Evolutionary conservation across 2,888 invertebrate species (phyloP).

Genomic region (Dryocosmus kuriphilus): DNA sequence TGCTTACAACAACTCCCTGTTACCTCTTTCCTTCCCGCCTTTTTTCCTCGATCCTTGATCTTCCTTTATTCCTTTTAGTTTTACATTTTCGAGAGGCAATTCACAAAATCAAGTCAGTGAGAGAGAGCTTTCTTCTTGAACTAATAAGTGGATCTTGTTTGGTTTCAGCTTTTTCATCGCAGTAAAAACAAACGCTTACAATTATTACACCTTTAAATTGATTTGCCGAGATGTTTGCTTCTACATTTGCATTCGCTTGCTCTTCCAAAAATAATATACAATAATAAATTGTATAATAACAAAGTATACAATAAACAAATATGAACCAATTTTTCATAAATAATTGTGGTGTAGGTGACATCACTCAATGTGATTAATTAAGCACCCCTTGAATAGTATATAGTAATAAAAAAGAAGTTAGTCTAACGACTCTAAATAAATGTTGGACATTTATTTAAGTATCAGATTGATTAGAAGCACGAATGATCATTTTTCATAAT

Average conservation of each 20-base stretch:
- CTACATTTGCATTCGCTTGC: too few species aligned
- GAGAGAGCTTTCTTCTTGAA: neutral
- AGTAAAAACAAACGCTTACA: too few species aligned
- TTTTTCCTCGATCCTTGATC: slow-evolving; percentile 45
- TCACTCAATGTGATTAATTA: slow-evolving; percentile 1
- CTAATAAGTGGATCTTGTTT: neutral
- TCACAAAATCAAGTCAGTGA: neutral
- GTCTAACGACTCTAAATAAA: slow-evolving; percentile 24
- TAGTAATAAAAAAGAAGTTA: slow-evolving; percentile 38
- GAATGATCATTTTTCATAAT: slow-evolving; percentile 25
- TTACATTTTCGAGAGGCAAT: slow-evolving; percentile 16
- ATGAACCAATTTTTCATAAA: neutral
- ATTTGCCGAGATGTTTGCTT: too few species aligned
- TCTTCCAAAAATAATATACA: too few species aligned
- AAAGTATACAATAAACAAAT: neutral
- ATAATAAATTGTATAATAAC: neutral
- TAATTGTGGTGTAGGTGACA: neutral
- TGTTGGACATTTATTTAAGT: slow-evolving; percentile 13
- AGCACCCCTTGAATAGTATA: slow-evolving; percentile 13
- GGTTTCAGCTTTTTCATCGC: too few species aligned
- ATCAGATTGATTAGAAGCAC: slow-evolving; percentile 25
- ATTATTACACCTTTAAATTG: too few species aligned
- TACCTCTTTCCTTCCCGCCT: slow-evolving; percentile 53
- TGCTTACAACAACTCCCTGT: slow-evolving; percentile 55
- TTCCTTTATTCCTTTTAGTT: slow-evolving; percentile 44